These are phyloP conservation scores for Chrysemys picta DNA, from an alignment of 2,113 vertebrate genomes.

Conservation along the genomic window DNA sequence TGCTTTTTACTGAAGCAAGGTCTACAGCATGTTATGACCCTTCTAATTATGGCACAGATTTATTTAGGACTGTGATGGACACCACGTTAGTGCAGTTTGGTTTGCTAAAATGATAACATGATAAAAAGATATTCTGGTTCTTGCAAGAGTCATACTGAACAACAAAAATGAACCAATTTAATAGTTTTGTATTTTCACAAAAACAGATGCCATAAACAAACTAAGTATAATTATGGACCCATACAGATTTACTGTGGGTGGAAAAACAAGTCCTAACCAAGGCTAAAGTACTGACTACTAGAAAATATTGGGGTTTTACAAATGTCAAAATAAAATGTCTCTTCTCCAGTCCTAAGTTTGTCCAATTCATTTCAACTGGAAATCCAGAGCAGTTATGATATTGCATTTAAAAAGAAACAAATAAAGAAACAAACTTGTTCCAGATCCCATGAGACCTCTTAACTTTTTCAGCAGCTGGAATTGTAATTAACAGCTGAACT, in stretches of 20 bases:
- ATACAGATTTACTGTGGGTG: neutral
- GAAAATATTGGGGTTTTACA: neutral
- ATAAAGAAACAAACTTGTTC: too few relatives aligned
- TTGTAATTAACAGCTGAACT: neutral
- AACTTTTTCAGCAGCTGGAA: neutral
- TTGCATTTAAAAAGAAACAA: neutral
- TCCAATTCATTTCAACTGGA: neutral
- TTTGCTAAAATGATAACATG: neutral
- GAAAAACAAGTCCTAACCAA: neutral
- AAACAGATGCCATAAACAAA: neutral
- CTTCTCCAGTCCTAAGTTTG: neutral
- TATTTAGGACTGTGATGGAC: neutral
- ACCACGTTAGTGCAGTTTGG: neutral
- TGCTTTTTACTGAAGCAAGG: neutral
- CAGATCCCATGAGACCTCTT: neutral
- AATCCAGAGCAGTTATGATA: neutral
- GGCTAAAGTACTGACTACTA: neutral
- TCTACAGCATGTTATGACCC: fast-evolving
- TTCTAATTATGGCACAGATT: neutral
- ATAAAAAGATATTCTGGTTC: neutral
- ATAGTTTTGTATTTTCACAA: neutral
- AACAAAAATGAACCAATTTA: neutral
- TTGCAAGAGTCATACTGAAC: neutral
- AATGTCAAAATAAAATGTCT: neutral
- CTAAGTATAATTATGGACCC: neutral